Conservation (phyloP, 2,888 invertebrate species). For the Caenorhabditis drosophilae region DNA sequence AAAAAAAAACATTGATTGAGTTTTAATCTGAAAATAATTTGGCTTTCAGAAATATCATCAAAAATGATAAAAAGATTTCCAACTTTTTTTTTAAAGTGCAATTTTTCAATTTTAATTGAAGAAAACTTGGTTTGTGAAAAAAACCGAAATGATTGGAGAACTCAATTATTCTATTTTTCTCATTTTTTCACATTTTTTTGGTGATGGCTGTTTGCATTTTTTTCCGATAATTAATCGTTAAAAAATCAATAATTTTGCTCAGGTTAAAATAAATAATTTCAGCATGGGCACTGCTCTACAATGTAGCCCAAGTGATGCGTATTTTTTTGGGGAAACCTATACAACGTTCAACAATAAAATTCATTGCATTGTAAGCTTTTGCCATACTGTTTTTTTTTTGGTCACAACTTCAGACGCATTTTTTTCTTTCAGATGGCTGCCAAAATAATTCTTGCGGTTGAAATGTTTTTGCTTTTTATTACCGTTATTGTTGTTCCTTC, state of each 20-base stretch:
- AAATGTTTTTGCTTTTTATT: slow-evolving; percentile 35
- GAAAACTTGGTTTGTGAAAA: too few species aligned
- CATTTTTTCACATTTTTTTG: not conserved
- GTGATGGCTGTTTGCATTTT: slow-evolving; percentile 6
- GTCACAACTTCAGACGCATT: not conserved
- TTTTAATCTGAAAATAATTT: too few species aligned
- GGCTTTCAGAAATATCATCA: too few species aligned
- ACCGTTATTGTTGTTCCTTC: slow-evolving; percentile 41
- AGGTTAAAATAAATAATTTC: too few species aligned
- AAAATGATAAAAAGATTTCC: too few species aligned
- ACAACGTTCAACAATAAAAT: slow-evolving; percentile 35
- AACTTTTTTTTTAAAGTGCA: too few species aligned
- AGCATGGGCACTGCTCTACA: slow-evolving; percentile 43
- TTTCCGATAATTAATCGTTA: too few species aligned
- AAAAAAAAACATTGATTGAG: too few species aligned
- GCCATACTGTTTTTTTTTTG: too few species aligned
- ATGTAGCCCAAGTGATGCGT: slow-evolving; percentile 36
- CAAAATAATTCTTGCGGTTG: slow-evolving; percentile 33
- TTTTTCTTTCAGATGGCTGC: slow-evolving; percentile 37
- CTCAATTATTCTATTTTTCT: slow-evolving; percentile 4
- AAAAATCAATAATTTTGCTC: too few species aligned
- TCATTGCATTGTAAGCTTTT: slow-evolving; percentile 35
- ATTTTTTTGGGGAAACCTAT: slow-evolving; percentile 40
- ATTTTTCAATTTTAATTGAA: too few species aligned
- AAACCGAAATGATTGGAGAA: too few species aligned